Base-by-base conservation (phyloP, 1,140 invertebrate genomes). In the Pectinophora gossypiella region DNA sequence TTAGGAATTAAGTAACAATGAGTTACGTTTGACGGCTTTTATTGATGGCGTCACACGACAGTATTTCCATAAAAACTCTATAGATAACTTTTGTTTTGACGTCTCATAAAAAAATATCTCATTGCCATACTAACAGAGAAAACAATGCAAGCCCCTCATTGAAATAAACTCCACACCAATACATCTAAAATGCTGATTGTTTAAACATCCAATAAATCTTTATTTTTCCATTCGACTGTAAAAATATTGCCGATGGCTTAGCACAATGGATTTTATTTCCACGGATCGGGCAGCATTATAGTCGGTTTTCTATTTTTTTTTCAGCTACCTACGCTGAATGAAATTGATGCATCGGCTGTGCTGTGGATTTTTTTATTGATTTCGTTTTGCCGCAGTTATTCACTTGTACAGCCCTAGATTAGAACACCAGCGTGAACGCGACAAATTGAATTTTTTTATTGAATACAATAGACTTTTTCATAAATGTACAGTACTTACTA, bases 231-330 rank as follows among this genome's bases (percentile, higher is more conserved):
- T 52, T 54, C 32, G 48, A 53, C 40, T 58, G 56, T 64, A 55
- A 66, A 64, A 62, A 67, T 67, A 67, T 62, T 67, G 60, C 54
- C 57, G 13, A 56, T 62, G 43, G 59, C 51, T 59, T 58, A 56
- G 52, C 46, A 60, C 54, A 56, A 67, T 67, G 56, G 57, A 60
- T 60, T 63, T 60, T 63, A 62, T 60, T 59, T 59, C 57, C 42
- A 51, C 50, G 21, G 19, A 22, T 13, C 50, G 44, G 19, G 12
- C 19, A 20, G 20, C 44, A 52, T 61, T 40, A 40, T 15, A 40
- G 27, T 58, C 51, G 32, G 59, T 56, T 55, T 49, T 21, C 46
- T 47, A 49, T 61, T 61, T 66, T 57, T 50, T 50, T 48, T 61
- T 49, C 19, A 59, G 54, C 44, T 56, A 61, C 56, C 44, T 53